These are phyloP conservation scores for Zosterops hypoxanthus DNA, from an alignment of 2,113 vertebrate species.

Conservation along the genomic window DNA sequence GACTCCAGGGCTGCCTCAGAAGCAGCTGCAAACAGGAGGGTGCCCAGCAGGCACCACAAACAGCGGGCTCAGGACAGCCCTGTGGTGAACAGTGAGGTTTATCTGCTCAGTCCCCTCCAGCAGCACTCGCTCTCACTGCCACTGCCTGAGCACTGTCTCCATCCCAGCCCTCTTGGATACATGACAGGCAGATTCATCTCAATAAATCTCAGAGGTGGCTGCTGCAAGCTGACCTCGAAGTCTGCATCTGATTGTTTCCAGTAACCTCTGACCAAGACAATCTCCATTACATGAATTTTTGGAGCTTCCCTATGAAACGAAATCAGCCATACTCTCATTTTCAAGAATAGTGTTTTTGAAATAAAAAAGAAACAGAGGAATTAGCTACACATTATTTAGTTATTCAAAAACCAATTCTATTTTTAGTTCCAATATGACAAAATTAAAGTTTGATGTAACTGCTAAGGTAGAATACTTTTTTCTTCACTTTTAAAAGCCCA, in stretches of 20 bases:
- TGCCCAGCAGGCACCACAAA: not conserved
- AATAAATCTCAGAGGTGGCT: not conserved
- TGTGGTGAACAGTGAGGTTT: rapidly evolving
- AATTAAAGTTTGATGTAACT: not conserved
- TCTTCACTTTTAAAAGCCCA: not conserved
- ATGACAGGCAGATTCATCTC: not conserved
- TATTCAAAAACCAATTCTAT: not conserved
- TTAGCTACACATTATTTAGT: not conserved
- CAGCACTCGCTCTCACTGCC: not conserved
- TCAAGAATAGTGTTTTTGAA: not conserved
- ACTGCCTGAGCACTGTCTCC: not conserved
- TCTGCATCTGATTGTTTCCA: not conserved
- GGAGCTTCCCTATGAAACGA: not conserved
- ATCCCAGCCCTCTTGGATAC: not conserved
- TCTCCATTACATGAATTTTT: not conserved
- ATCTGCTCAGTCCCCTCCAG: not conserved
- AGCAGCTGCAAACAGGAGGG: not conserved
- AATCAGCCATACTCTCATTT: not conserved
- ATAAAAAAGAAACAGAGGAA: not conserved
- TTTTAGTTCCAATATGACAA: not conserved
- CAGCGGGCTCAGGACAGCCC: not conserved
- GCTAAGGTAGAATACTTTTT: not conserved
- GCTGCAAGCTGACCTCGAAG: not conserved
- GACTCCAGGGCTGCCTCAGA: not conserved
- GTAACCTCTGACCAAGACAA: not conserved